Conservation (phyloP, 2,888 invertebrate genomes). For the Frankliniella intonsa region DNA sequence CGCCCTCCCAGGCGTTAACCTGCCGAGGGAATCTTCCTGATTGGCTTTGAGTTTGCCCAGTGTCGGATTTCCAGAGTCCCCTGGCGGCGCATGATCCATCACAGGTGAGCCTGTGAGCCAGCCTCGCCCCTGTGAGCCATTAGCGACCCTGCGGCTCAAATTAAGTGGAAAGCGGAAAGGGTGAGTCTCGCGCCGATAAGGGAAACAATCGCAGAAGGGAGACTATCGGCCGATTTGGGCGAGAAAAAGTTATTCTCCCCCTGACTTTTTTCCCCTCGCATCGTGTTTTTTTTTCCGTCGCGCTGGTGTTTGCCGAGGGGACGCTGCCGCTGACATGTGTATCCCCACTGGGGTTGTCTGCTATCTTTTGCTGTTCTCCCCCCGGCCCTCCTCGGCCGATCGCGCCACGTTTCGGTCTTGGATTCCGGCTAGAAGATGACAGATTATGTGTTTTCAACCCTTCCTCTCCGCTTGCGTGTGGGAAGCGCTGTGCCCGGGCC, state of each 20-base stretch:
- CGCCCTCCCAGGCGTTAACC: too few species aligned
- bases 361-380: too few species aligned
- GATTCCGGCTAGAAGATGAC: background rate
- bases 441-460: background rate
- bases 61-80: too few species aligned
- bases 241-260: constrained; percentile 12
- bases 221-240: background rate
- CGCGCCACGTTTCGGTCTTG: background rate
- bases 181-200: background rate
- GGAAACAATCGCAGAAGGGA: background rate
- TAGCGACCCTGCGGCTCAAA: background rate
- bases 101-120: too few species aligned
- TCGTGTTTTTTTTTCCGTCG: background rate
- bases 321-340: background rate
- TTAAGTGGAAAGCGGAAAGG: constrained; percentile 20
- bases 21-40: too few species aligned
- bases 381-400: background rate
- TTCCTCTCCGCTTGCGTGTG: background rate
- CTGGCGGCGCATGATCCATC: too few species aligned
- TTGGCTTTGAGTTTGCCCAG: too few species aligned
- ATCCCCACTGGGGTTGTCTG: background rate
- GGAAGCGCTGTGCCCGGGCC: background rate
- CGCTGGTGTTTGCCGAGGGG: background rate
- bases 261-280: background rate
- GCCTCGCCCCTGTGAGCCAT: too few species aligned